Evolutionary conservation across 2,888 invertebrate genomes (phyloP).

Genomic region (Chromoteleia sp.): DNA sequence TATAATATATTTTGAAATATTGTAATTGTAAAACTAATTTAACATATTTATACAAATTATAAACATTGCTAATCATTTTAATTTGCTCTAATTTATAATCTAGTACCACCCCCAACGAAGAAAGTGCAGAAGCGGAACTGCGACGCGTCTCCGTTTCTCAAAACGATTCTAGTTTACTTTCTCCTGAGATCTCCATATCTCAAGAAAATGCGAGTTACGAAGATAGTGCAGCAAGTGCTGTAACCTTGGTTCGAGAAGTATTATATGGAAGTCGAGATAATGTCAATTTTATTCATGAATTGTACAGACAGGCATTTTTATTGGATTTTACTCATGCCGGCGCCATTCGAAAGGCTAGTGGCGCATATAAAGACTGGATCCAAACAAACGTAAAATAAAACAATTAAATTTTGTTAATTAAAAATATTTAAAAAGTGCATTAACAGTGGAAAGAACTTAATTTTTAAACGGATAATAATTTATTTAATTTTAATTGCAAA

Average conservation of each 20-base stretch:
- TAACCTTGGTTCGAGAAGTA: constrained; percentile 93
- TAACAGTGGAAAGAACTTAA: too few relatives aligned
- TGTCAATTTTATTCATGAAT: constrained; percentile 97
- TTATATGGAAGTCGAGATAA: constrained; percentile 95
- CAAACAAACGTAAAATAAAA: constrained; percentile 89
- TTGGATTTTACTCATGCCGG: constrained; percentile 95
- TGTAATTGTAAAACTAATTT: too few relatives aligned
- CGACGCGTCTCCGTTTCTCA: constrained; percentile 84
- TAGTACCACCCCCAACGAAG: constrained; percentile 84
- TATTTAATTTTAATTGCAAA: too few relatives aligned
- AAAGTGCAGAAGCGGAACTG: constrained; percentile 82
- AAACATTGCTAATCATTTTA: too few relatives aligned
- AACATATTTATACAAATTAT: too few relatives aligned
- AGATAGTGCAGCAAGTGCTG: constrained; percentile 84
- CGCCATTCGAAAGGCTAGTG: constrained; percentile 94
- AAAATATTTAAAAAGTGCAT: neutral
- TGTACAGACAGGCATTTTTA: constrained; percentile 96
- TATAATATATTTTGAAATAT: too few relatives aligned
- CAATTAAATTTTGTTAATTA: neutral
- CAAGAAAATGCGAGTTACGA: constrained; percentile 80
- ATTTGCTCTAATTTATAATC: constrained; percentile 22
- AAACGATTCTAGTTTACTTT: constrained; percentile 79
- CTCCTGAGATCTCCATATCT: constrained; percentile 76
- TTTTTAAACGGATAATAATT: too few relatives aligned
- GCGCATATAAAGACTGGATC: constrained; percentile 98